Percentiles rank a stretch among this genome's conserved stretches.
These are phyloP conservation scores for Nomada fabriciana DNA, from an alignment of 2,888 invertebrate species.

Conservation along the genomic window DNA sequence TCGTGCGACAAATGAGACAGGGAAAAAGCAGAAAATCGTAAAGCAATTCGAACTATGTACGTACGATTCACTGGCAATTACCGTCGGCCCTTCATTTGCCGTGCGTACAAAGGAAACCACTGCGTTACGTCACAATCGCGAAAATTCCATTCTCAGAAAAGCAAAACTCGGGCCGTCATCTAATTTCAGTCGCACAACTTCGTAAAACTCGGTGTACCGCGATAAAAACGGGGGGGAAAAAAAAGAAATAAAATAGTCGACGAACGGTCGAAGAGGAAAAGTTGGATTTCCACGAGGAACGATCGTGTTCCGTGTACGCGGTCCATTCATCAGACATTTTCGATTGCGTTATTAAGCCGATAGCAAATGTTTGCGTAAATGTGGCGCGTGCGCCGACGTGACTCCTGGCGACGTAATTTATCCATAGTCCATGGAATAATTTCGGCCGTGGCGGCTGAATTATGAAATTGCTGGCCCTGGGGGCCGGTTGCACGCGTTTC, in stretches of 20 bases:
- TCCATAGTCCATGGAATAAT: slow-evolving; percentile 71
- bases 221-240: not conserved
- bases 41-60: not conserved
- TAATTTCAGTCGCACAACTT: slow-evolving; percentile 13
- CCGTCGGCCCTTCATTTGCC: not conserved
- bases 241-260: not conserved
- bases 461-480: slow-evolving; percentile 43
- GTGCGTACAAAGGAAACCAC: not conserved
- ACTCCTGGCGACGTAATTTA: slow-evolving; percentile 71
- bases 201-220: slow-evolving; percentile 8
- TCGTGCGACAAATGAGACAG: no score
- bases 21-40: no score
- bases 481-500: not conserved
- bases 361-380: slow-evolving; percentile 62
- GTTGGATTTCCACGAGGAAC: slow-evolving; percentile 9
- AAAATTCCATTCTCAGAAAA: not conserved
- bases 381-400: slow-evolving; percentile 44
- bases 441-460: slow-evolving; percentile 55
- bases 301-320: not conserved
- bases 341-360: slow-evolving; percentile 65
- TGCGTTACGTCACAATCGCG: not conserved
- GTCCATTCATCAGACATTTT: slow-evolving; percentile 59
- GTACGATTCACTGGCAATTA: not conserved
- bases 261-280: not conserved
- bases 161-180: not conserved